Conservation (phyloP, 2,888 invertebrate species). For the Cacoxenus indagator region DNA sequence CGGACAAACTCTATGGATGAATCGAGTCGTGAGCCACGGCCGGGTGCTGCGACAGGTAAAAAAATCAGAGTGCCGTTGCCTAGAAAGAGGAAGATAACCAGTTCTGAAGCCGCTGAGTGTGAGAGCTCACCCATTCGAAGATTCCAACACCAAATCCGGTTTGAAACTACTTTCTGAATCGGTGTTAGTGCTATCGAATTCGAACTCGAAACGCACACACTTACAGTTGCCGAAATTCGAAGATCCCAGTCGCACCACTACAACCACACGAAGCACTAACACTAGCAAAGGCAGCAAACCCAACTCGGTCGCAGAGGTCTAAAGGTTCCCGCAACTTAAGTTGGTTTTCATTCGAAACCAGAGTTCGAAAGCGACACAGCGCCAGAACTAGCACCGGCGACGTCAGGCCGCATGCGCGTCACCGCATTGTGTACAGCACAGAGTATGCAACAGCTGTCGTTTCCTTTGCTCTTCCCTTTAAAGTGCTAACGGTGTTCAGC, state of each 20-base stretch:
- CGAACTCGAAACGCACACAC: conserved; percentile 31
- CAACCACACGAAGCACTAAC: conserved; percentile 33
- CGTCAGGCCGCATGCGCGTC: conserved; percentile 47
- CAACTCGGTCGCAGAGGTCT: neutral
- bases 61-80: conserved; percentile 11
- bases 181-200: conserved; percentile 30
- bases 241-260: conserved; percentile 51
- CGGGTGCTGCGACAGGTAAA: conserved; percentile 38
- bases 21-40: conserved; percentile 13
- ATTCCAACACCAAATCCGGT: conserved; percentile 46
- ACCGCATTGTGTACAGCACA: conserved; percentile 5
- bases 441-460: conserved; percentile 27
- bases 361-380: conserved; percentile 38
- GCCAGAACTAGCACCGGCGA: neutral
- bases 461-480: neutral
- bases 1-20: neutral
- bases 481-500: neutral
- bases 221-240: conserved; percentile 45
- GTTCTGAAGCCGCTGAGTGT: conserved; percentile 40
- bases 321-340: neutral
- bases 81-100: conserved; percentile 44
- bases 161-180: conserved; percentile 39
- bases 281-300: conserved; percentile 42
- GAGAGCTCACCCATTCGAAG: conserved; percentile 21
- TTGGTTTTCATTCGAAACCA: conserved; percentile 18